phyloP scores from a whole-genome alignment of 1,140 invertebrate genomes.

The Schlechtendalia chinensis region DNA sequence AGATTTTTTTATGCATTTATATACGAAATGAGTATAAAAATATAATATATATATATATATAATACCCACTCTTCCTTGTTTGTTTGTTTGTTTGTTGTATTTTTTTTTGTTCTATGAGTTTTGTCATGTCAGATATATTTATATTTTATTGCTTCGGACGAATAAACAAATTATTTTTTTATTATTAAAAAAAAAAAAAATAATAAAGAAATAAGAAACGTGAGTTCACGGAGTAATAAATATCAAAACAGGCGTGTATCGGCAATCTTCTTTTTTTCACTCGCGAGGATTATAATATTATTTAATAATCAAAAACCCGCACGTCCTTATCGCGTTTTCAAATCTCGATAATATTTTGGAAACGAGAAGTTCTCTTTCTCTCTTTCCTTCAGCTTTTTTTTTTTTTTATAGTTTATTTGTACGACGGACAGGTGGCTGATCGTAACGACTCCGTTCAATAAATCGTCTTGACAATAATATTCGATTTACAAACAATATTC shows the following conservation, averaged over 20 bases:
- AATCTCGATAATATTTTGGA: conserved; percentile 48
- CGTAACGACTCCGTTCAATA: conserved; percentile 21
- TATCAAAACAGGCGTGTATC: conserved; percentile 47
- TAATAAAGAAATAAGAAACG: conserved; percentile 35
- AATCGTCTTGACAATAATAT: conserved; percentile 37
- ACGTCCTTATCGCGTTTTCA: conserved; percentile 41
- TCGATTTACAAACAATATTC: conserved; percentile 11
- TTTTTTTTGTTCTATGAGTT: conserved; percentile 39
- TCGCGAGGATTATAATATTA: conserved; percentile 38
- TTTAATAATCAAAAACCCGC: conserved; percentile 46
- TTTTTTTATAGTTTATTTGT: conserved; percentile 34
- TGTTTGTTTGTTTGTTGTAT: too few species aligned
- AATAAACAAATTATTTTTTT: conserved; percentile 49
- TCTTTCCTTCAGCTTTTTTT: background rate
- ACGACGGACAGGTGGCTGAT: conserved; percentile 19
- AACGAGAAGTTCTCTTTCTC: conserved; percentile 33
- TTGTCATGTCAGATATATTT: conserved; percentile 46
- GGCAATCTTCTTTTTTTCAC: conserved; percentile 41
- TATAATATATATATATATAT: conserved; percentile 13
- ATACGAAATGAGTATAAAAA: conserved; percentile 12
- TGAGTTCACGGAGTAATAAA: conserved; percentile 41
- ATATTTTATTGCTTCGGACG: conserved; percentile 47
- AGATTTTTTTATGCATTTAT: conserved; percentile 47
- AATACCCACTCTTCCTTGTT: background rate
- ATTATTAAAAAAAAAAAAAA: conserved; percentile 47